Conservation (phyloP, 2,888 invertebrate genomes). For the Eucera pruinosa region DNA sequence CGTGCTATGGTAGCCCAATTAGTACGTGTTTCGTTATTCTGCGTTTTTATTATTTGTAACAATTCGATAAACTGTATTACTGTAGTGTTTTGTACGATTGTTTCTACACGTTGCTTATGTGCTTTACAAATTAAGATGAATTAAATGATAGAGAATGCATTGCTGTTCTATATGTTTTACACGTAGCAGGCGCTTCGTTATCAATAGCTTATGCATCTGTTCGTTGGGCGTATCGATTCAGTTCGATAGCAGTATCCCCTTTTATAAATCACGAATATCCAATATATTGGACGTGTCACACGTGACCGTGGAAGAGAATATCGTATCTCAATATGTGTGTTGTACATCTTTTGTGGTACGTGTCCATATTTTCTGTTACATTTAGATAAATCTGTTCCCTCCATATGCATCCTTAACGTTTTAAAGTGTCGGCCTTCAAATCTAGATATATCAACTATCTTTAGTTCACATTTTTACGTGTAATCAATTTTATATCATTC, state of each 20-base stretch:
- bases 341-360: conserved; percentile 24
- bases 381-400: conserved; percentile 17
- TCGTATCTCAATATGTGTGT: conserved; percentile 28
- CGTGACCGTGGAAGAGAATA: conserved; percentile 41
- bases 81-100: not conserved
- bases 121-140: not conserved
- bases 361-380: conserved; percentile 25
- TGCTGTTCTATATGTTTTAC: not conserved
- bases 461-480: not conserved
- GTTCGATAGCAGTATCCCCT: conserved; percentile 23
- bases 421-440: not conserved
- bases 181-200: conserved; percentile 1
- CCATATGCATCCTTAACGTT: not conserved
- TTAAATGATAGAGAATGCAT: not conserved
- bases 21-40: not conserved
- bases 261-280: conserved; percentile 33
- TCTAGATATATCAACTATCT: not conserved
- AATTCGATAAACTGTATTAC: not conserved
- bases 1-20: not conserved
- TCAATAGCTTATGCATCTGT: conserved; percentile 24
- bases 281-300: conserved; percentile 36
- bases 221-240: conserved; percentile 20
- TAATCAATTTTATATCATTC: not conserved
- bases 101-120: not conserved
- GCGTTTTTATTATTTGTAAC: not conserved